These are phyloP conservation scores for Chascanopsetta lugubris DNA, from an alignment of 2,113 vertebrate genomes.

Conservation along the genomic window DNA sequence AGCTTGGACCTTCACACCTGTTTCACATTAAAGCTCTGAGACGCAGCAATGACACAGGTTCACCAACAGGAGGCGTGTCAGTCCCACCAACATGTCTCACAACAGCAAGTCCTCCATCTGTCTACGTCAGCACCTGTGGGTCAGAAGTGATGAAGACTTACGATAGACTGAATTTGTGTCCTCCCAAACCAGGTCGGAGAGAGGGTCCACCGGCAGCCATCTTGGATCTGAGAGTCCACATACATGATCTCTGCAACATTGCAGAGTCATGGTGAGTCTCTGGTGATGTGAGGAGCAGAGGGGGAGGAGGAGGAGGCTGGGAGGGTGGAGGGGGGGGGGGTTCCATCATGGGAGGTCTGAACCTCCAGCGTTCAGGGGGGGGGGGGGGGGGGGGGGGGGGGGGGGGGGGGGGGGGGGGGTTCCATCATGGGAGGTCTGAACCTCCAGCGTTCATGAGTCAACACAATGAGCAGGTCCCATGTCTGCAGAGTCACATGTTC, in stretches of 20 bases:
- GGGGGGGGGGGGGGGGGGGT: slow-evolving; percentile 16
- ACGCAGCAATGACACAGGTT: slow-evolving; percentile 34
- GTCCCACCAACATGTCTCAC: slow-evolving; percentile 6
- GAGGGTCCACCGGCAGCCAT: slow-evolving; percentile 27
- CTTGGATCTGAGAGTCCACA: slow-evolving; percentile 38
- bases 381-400: slow-evolving; percentile 13
- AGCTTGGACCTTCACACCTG: slow-evolving; percentile 26
- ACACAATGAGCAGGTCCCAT: slow-evolving; percentile 64
- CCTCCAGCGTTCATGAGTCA: slow-evolving; percentile 49
- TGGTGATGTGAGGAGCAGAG: too few relatives aligned
- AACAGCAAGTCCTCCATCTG: background rate
- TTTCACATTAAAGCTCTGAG: slow-evolving; percentile 29
- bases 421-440: slow-evolving; percentile 63
- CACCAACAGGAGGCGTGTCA: slow-evolving; percentile 50
- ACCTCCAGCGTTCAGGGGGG: slow-evolving; percentile 27
- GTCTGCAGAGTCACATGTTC: slow-evolving; percentile 74
- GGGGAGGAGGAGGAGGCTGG: slow-evolving; percentile 14
- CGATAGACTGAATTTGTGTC: slow-evolving; percentile 13
- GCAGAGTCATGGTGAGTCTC: slow-evolving; percentile 18
- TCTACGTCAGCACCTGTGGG: slow-evolving; percentile 10
- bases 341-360: slow-evolving; percentile 64
- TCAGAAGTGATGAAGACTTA: slow-evolving; percentile 2
- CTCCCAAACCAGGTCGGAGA: slow-evolving; percentile 15
- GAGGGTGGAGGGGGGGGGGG: slow-evolving; percentile 14
- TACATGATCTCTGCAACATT: slow-evolving; percentile 45